Base-by-base conservation (phyloP, 2,113 vertebrate genomes). In the Cebidichthys violaceus region DNA sequence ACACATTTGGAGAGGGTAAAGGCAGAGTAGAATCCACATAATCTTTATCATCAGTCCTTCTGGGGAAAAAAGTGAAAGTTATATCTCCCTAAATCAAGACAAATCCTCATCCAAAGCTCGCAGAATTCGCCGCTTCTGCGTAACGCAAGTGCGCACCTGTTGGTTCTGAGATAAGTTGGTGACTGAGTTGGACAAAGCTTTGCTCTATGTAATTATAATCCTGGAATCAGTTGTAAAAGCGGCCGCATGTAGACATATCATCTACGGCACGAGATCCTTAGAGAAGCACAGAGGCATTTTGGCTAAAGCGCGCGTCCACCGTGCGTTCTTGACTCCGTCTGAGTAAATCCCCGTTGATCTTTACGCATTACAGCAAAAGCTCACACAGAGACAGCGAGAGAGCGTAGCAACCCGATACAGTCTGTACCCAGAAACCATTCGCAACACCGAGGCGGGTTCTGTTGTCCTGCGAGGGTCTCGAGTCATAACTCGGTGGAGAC, bases 1-100 rank as follows among this genome's bases (percentile, higher is more conserved):
- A 94, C 94, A 93, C 95, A 95, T 95, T 93, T 93, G 94, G 90
- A 93, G 94, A 94, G 82, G 92, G 94, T 94, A 94, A 77, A 92
- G 92, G 93, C 94, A 92, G 94, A 95, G 94, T 95, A 94, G 94
- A 96, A 96, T 96, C 97, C 96, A 94, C 97, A 98, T 98, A 96
- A 95, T 98, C 97, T 96, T 95, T 95, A 96, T 92, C 94, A 95
- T 94, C 77, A 92, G 83, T 83, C 83, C 76, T 77, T 93, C 91
- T 82, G 93, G 67, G 93, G 67, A 74, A 81, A 79, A 83, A 79
- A 82, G 74, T 80, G 69, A 69, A 81, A 79, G 90, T 45, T 45
- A 83, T 76, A 76, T 91, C 85, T 91, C 89, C 92, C 88, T 94
- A 92, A 95, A 91, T 89, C 88, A 83, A 75, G 87, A 90, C 85